Percentiles rank a stretch among this genome's conserved stretches.
Evolutionary conservation across 2,888 invertebrate species (phyloP).

Genomic region (Caenorhabditis imperialis): DNA sequence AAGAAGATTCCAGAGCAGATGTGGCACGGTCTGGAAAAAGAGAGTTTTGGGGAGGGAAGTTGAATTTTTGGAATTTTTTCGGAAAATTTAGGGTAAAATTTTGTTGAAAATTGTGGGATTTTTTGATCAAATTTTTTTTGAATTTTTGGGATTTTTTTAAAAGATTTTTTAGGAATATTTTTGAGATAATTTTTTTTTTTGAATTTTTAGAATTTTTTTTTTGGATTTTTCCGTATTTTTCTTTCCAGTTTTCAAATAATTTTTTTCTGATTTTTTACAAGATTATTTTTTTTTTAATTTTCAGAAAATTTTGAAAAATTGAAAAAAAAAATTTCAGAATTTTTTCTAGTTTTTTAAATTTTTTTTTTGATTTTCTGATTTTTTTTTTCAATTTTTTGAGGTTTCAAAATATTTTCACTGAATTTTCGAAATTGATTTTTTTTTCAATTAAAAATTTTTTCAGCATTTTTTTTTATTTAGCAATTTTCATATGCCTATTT

Average conservation of each 20-base stretch:
- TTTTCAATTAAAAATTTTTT: slow-evolving; percentile 1
- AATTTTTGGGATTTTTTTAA: too few species aligned
- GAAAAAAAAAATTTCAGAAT: too few species aligned
- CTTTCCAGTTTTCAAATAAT: neutral
- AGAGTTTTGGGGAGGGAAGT: slow-evolving; percentile 3
- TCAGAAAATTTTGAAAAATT: too few species aligned
- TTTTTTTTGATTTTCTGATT: neutral
- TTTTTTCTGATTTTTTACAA: neutral
- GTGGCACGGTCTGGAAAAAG: slow-evolving; percentile 88
- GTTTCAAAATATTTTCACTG: too few species aligned
- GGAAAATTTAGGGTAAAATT: neutral
- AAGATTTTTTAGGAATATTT: slow-evolving; percentile 1
- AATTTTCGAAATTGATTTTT: neutral
- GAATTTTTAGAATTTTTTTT: neutral
- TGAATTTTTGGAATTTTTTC: neutral
- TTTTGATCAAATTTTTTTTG: neutral
- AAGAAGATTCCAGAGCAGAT: slow-evolving; percentile 96
- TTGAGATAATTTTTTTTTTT: neutral
- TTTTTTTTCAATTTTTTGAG: neutral
- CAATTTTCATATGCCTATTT: too few species aligned
- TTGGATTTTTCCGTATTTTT: slow-evolving; percentile 4
- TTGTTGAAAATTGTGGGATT: neutral
- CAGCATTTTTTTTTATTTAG: too few species aligned
- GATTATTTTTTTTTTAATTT: too few species aligned
- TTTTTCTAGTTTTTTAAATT: neutral